Evolutionary conservation across 2,888 invertebrate genomes (phyloP), one percentile per base, ranked within the genome.

Genomic region (Aspidiotus destructor): DNA sequence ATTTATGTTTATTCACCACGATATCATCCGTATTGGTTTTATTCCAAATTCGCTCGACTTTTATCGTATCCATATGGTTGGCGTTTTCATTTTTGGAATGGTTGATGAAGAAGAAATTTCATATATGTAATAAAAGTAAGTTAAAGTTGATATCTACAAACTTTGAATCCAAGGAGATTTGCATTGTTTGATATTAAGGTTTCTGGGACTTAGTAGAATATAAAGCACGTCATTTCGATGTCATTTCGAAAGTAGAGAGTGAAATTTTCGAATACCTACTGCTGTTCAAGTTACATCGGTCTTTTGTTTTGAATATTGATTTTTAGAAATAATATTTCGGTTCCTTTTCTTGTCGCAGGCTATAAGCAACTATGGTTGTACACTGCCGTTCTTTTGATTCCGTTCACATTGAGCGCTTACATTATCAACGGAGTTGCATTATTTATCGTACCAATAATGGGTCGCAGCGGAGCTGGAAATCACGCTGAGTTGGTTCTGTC

Each of bases 371-470:
- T 84, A 71, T 75, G 80, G 69, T 77, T 83, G 64, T 83, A 84
- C 74, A 77, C 85, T 72, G 75, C 76, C 58, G 78, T 81, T 64
- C 76, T 84, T 72, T 78, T 81, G 55, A 73, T 86, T 73, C 87
- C 88, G 41, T 82, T 83, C 73, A 80, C 86, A 71, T 85, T 86
- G 77, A 82, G 83, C 62, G 82, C 85, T 74, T 90, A 90, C 78
- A 80, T 88, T 75, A 79, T 84, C 73, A 81, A 87, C 75, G 85
- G 84, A 73, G 83, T 86, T 72, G 80, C 88, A 70, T 82, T 84
- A 75, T 82, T 89, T 76, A 85, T 91, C 75, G 84, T 90, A 73
- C 92, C 93, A 8, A 82, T 92, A 73, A 85, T 86, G 86, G 92
- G 90, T 3, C 82, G 91, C 74, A 81, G 84, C 48, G 90, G 90